These are phyloP conservation scores for Geodia barretti DNA, from an alignment of 37 sponge, comb jelly and placozoan genomes.

Conservation along the genomic window DNA sequence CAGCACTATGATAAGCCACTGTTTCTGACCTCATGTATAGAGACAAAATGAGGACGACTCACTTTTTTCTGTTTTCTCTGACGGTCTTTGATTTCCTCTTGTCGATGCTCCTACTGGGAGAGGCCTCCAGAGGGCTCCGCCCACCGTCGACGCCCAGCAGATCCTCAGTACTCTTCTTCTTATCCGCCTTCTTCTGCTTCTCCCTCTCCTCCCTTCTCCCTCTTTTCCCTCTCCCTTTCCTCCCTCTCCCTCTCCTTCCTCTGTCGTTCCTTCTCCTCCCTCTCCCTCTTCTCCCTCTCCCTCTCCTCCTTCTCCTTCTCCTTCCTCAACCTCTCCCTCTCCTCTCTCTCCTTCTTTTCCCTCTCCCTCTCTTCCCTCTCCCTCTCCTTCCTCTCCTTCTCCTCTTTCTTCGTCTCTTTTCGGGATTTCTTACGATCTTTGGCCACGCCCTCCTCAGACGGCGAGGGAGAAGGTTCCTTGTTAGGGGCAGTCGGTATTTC, in stretches of 20 bases:
- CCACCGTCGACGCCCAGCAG: background rate
- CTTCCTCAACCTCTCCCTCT: conserved; percentile 6
- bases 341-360: background rate
- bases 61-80: background rate
- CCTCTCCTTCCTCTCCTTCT: conserved; percentile 10
- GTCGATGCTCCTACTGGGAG: background rate
- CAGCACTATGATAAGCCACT: too few relatives aligned
- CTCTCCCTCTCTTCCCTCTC: background rate
- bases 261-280: conserved; percentile 10
- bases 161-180: background rate
- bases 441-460: background rate
- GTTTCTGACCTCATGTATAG: too few relatives aligned
- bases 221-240: conserved; percentile 11
- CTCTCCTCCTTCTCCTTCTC: background rate
- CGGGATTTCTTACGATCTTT: conserved; percentile 9
- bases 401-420: conserved; percentile 22
- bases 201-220: conserved; percentile 11
- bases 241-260: conserved; percentile 1
- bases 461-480: background rate
- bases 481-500: background rate
- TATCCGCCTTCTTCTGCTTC: conserved; percentile 6
- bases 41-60: too few relatives aligned
- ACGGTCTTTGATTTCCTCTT: background rate
- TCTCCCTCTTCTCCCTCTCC: background rate
- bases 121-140: background rate